Evolutionary conservation across 2,888 invertebrate genomes (phyloP), one percentile per base, ranked within the genome.

Genomic region (Xylophagus ater): DNA sequence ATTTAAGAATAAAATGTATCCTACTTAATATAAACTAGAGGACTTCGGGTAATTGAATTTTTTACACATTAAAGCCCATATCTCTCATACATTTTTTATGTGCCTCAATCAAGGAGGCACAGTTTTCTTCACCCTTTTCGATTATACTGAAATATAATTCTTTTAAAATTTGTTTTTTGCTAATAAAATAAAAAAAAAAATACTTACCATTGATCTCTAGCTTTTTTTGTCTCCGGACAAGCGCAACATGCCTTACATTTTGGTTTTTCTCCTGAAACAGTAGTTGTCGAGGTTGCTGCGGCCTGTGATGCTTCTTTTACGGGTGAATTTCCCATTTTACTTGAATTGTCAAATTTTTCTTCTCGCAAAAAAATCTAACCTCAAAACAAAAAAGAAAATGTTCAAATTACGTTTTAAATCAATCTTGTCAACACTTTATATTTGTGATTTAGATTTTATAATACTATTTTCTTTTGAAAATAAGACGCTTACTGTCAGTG

Each of bases 31-130:
- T n/a, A n/a, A n/a, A n/a, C n/a, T n/a, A n/a, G n/a, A n/a, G n/a
- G n/a, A n/a, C n/a, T n/a, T n/a, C n/a, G n/a, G n/a, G n/a, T n/a
- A n/a, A n/a, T n/a, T n/a, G n/a, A n/a, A n/a, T n/a, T n/a, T n/a
- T n/a, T 51, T 79, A 97, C 51, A 97, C 82, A 49, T 96, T 92
- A 66, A 97, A 98, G 32, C 97, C 97, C 70, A 89, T 72, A 51
- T 85, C 82, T 50, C 92, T 75, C 94, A 98, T 94, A 65, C 97
- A 98, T 47, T 81, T 78, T 66, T 90, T 92, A 63, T 98, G 97
- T 9, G 92, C 93, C 68, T 96, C 94, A 48, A 98, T 97, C 30
- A 92, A 67, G 26, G 79, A 71, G 13, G 75, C 71, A 58, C 97
- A 98, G 53, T 92, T 80, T 54, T 88, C 89, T 68, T 94, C 88